Conservation (phyloP, 1,140 invertebrate genomes). For the Pseudomyrmex sp. region DNA sequence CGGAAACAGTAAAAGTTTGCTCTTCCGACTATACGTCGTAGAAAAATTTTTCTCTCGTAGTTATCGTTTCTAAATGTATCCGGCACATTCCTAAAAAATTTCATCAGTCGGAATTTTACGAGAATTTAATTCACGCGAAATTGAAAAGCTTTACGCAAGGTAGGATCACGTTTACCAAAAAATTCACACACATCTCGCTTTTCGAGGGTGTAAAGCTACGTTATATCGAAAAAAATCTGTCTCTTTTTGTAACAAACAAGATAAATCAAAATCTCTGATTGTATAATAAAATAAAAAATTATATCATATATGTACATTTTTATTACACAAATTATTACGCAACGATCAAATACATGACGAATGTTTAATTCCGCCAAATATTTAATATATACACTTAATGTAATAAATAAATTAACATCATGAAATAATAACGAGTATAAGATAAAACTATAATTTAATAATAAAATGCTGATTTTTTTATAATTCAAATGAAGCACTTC, state of each 20-base stretch:
- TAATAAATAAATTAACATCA: no score
- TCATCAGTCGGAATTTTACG: slow-evolving; percentile 52
- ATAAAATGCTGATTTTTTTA: background rate
- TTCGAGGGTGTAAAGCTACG: slow-evolving; percentile 28
- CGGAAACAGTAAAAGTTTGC: slow-evolving; percentile 32
- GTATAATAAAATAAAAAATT: background rate
- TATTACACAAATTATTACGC: background rate
- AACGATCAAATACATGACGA: background rate
- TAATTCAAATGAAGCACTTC: background rate
- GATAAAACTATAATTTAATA: no score
- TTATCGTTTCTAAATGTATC: slow-evolving; percentile 49
- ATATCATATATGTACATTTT: background rate
- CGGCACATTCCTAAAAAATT: slow-evolving; percentile 55
- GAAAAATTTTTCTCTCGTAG: slow-evolving; percentile 53
- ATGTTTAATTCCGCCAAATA: background rate
- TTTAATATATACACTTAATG: background rate
- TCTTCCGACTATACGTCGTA: background rate
- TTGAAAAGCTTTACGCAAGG: slow-evolving; percentile 47
- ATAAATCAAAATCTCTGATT: slow-evolving; percentile 10
- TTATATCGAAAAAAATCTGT: slow-evolving; percentile 26
- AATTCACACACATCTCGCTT: slow-evolving; percentile 42
- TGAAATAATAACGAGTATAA: no score
- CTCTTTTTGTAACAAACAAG: slow-evolving; percentile 1
- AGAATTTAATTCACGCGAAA: slow-evolving; percentile 58
- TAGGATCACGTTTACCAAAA: slow-evolving; percentile 39